phyloP scores from a whole-genome alignment of 2,888 invertebrate species.

The Teleiodes luculella region DNA sequence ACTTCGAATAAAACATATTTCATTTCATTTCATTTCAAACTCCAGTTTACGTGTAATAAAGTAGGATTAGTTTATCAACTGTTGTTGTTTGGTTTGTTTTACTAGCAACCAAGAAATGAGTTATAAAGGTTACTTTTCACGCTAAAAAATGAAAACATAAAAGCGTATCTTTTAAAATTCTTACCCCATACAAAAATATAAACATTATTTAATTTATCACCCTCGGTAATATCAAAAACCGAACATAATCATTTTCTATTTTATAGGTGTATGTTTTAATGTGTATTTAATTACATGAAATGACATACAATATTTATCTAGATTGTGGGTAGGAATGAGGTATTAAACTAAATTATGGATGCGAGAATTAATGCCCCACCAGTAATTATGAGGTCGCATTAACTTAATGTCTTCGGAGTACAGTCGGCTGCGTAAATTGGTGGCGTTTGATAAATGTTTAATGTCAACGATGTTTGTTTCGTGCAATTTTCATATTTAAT shows the following conservation, averaged over 20 bases:
- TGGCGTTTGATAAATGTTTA: neutral
- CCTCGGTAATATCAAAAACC: neutral
- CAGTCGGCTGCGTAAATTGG: slow-evolving; percentile 18
- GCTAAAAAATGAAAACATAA: no score
- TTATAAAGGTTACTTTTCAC: no score
- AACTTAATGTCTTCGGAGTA: slow-evolving; percentile 73
- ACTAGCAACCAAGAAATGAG: no score
- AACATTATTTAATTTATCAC: neutral
- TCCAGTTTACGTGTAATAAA: no score
- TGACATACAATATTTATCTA: slow-evolving; percentile 70
- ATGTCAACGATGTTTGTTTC: neutral
- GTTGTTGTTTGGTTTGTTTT: no score
- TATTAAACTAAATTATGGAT: slow-evolving; percentile 77
- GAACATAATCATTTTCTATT: slow-evolving; percentile 21
- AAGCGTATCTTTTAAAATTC: no score
- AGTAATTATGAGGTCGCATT: slow-evolving; percentile 78
- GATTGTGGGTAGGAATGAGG: slow-evolving; percentile 74
- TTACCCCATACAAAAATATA: neutral
- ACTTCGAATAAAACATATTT: no score
- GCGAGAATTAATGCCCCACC: slow-evolving; percentile 74
- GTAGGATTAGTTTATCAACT: no score
- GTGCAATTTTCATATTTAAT: neutral
- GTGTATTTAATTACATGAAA: slow-evolving; percentile 62
- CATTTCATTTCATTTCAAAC: no score
- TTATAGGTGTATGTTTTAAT: slow-evolving; percentile 60